These are phyloP conservation scores for Anguilla japonica DNA, from an alignment of 2,113 vertebrate species.

Conservation along the genomic window DNA sequence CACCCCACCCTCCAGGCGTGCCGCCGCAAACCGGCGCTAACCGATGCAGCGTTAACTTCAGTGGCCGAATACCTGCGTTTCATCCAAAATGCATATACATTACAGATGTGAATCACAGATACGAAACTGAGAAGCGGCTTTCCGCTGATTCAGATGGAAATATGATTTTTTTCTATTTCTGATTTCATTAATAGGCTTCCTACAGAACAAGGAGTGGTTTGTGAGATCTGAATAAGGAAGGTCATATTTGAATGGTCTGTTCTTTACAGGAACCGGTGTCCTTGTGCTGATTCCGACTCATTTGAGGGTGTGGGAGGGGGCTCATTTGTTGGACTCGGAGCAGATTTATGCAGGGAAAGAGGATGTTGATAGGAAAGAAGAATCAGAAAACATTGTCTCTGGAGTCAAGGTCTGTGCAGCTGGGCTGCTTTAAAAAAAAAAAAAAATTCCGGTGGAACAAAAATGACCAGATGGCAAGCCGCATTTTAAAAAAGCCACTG, in stretches of 20 bases:
- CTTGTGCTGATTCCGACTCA: neutral
- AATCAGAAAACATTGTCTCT: neutral
- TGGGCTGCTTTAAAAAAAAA: neutral
- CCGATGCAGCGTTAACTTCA: neutral
- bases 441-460: slow-evolving; percentile 6
- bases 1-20: neutral
- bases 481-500: neutral
- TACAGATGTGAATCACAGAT: neutral
- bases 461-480: slow-evolving; percentile 33
- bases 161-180: neutral
- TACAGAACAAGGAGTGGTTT: neutral
- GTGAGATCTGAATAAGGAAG: neutral
- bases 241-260: neutral
- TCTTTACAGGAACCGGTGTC: neutral
- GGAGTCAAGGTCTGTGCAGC: slow-evolving; percentile 7
- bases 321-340: neutral
- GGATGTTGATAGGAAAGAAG: neutral
- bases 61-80: neutral
- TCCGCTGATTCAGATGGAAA: neutral
- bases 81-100: neutral
- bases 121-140: neutral
- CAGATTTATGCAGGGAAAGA: neutral
- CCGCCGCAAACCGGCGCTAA: neutral
- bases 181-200: neutral
- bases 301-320: neutral